Evolutionary conservation across 2,113 vertebrate species (phyloP).

Genomic region (Cavia aperea): DNA sequence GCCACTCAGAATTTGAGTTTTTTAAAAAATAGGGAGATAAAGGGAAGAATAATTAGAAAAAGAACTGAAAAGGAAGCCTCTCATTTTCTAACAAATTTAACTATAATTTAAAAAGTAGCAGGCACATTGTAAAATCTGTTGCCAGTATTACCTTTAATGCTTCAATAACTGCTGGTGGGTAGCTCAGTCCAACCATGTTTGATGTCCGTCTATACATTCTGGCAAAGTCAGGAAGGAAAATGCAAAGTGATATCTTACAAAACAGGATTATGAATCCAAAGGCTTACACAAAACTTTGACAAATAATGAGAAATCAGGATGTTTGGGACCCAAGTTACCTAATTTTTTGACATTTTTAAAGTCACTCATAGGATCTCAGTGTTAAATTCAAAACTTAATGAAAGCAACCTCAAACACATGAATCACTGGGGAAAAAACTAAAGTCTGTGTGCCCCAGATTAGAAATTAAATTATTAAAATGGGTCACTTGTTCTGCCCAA

Average conservation of each 20-base stretch:
- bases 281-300: neutral
- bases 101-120: neutral
- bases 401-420: neutral
- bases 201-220: slow-evolving; percentile 98
- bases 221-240: slow-evolving; percentile 71
- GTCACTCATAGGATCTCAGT: neutral
- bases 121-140: neutral
- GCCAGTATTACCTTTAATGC: slow-evolving; percentile 89
- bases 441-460: neutral
- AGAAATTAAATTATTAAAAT: slow-evolving; percentile 15
- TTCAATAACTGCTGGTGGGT: slow-evolving; percentile 92
- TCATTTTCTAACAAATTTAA: slow-evolving; percentile 6
- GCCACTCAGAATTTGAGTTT: neutral
- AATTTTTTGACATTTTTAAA: neutral
- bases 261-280: neutral
- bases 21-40: neutral
- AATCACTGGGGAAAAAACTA: neutral
- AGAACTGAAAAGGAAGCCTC: neutral
- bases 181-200: slow-evolving; percentile 98
- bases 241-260: slow-evolving; percentile 28
- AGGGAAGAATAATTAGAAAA: slow-evolving; percentile 15
- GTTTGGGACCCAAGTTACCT: neutral
- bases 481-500: neutral
- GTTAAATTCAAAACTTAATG: neutral
- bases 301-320: neutral